Base-by-base conservation (phyloP, 2,888 invertebrate species). In the Stenodera caucasica region DNA sequence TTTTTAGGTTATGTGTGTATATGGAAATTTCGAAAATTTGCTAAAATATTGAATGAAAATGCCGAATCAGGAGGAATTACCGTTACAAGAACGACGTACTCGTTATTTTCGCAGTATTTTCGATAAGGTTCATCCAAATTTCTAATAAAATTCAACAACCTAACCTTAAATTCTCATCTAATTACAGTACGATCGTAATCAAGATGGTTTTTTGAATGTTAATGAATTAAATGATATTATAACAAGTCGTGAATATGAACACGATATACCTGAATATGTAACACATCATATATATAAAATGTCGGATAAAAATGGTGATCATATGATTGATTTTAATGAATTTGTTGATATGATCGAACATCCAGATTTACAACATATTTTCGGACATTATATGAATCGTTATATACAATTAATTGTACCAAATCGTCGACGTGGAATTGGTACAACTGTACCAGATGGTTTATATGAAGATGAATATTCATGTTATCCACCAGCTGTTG, bases 401-500 rank as follows among this genome's bases (percentile, higher is more conserved):
- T 88, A 86, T 64, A 82, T 87, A 0, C 61, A 58, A 26, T 59
- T 58, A 30, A 49, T 64, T 9, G 53, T 64, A 2, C 61, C 64
- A 15, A 85, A 85, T 29, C 37, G 37, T 7, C 23, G 57, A 15
- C 49, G 35, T n/a, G 32, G 30, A 0, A 0, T 33, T n/a, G 53
- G 56, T 35, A 5, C 76, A 80, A 21, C 70, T 40, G 74, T 49
- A 40, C n/a, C n/a, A n/a, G 90, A 90, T 82, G 90, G 90, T 2
- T 87, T 88, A 2, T 96, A 96, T 80, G 90, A 94, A 74, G 90
- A 93, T 71, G 90, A 95, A 77, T 98, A 97, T 83, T 90, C 87
- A 64, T 96, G 97, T 77, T 90, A 88, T 77, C 98, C 96, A n/a
- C 97, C 97, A 0, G 89, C 92, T 18, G 73, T 98, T 56, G 92